Base-by-base conservation (phyloP, 2,888 invertebrate species). In the Drosophila suboccidentalis region DNA sequence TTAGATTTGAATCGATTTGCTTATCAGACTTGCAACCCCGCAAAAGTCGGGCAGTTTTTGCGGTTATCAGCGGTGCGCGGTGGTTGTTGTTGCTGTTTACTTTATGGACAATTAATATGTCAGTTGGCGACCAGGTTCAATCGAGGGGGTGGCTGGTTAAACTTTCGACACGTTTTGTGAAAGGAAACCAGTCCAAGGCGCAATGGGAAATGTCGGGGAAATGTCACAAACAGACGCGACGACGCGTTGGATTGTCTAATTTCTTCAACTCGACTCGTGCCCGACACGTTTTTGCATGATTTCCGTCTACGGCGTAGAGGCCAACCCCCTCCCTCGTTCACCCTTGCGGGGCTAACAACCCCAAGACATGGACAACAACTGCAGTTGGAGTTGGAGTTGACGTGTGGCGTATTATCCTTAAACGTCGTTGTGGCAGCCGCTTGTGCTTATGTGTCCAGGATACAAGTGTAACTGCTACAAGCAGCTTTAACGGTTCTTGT, bases 351-450 rank as follows among this genome's bases (percentile, higher is more conserved):
- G 58, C 54, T 58, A 78, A 75, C 79, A 74, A 75, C 75, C 79
- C 75, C 75, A 75, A 74, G 61, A 60, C 50, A 26, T 22, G 17
- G 29, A 46, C 54, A 51, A 53, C 39, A 44, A 41, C 54, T 73
- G 47, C n/a, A 9, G n/a, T 4, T 9, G 26, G 15, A 43, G 11
- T 11, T 6, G 44, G 29, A 17, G 55, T 55, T 71, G 72, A 63
- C 88, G 82, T 89, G 78, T 71, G 90, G 75, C 88, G 71, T 67
- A 87, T 89, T 85, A 85, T 85, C 85, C 88, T 89, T 87, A 78
- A 89, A 71, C 90, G 88, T 50, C 83, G 90, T 53, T 78, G 71
- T 44, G 85, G 72, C 85, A 79, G 68, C 10, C 89, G 89, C 43
- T 79, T 63, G 60, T 78, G 50, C 72, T 78, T 62, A 63, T 62